Conservation (phyloP, 37 sponge, comb jelly and placozoan genomes). For the Oopsacas minuta region DNA sequence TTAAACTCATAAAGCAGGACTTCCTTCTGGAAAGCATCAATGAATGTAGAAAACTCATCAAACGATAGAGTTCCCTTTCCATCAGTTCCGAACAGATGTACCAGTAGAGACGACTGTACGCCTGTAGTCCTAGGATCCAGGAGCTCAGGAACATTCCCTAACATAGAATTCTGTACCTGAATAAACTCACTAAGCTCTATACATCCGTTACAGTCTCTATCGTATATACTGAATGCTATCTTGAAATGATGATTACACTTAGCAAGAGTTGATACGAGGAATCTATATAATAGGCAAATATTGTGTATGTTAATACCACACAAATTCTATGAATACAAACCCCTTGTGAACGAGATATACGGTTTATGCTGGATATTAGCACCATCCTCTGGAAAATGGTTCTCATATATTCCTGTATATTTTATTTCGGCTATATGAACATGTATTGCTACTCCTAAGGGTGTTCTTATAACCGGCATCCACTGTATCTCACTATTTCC, state of each 20-base stretch:
- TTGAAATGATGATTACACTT: neutral
- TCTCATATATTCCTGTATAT: too few species aligned
- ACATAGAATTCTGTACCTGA: neutral
- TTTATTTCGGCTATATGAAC: too few species aligned
- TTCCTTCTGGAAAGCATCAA: constrained; percentile 3
- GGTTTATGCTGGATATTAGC: too few species aligned
- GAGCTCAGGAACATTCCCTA: neutral
- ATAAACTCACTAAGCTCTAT: constrained; percentile 15
- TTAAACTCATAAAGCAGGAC: neutral
- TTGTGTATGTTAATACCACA: too few species aligned
- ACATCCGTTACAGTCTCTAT: neutral
- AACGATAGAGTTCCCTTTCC: constrained; percentile 2
- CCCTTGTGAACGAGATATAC: too few species aligned
- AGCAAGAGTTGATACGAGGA: neutral
- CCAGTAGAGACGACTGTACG: neutral
- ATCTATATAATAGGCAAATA: too few species aligned
- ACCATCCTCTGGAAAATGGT: too few species aligned
- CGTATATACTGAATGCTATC: neutral
- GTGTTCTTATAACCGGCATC: too few species aligned
- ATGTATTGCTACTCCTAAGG: too few species aligned
- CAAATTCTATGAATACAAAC: too few species aligned
- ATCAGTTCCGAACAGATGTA: neutral
- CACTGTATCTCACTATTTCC: too few species aligned
- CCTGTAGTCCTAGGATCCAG: neutral
- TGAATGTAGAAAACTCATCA: neutral